Conservation (phyloP, 2,888 invertebrate genomes). For the Spilosoma lubricipeda region DNA sequence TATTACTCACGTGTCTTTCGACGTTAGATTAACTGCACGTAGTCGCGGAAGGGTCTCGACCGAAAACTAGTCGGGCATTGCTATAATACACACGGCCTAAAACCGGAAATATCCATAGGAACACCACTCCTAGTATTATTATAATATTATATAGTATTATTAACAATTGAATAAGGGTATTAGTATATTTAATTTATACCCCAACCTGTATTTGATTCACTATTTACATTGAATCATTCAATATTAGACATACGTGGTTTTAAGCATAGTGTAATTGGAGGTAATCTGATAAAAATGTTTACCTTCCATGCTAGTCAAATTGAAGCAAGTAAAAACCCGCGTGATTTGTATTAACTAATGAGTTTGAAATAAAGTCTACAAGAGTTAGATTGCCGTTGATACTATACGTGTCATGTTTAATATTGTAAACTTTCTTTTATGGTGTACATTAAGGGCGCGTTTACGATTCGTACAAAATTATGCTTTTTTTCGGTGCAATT, state of each 20-base stretch:
- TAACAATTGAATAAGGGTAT: background rate
- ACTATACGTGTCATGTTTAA: too few relatives aligned
- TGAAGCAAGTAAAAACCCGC: background rate
- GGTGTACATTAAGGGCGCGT: too few relatives aligned
- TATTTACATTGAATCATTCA: background rate
- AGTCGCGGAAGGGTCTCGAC: background rate
- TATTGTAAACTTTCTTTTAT: too few relatives aligned
- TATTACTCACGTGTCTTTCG: background rate
- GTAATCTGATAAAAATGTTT: background rate
- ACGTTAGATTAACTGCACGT: background rate
- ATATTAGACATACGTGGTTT: background rate
- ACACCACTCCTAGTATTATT: background rate
- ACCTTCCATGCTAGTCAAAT: background rate
- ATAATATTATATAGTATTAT: too few relatives aligned
- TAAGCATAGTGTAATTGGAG: background rate
- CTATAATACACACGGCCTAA: background rate
- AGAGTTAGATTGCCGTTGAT: too few relatives aligned
- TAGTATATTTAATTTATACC: background rate
- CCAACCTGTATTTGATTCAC: background rate
- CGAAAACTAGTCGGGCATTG: background rate
- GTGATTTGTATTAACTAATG: background rate
- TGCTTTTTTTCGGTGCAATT: too few relatives aligned
- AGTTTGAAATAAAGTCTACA: background rate
- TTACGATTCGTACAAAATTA: too few relatives aligned
- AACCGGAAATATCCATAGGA: background rate